These are phyloP conservation scores for Diabrotica undecimpunctata DNA, from an alignment of 1,140 invertebrate species.

Conservation along the genomic window DNA sequence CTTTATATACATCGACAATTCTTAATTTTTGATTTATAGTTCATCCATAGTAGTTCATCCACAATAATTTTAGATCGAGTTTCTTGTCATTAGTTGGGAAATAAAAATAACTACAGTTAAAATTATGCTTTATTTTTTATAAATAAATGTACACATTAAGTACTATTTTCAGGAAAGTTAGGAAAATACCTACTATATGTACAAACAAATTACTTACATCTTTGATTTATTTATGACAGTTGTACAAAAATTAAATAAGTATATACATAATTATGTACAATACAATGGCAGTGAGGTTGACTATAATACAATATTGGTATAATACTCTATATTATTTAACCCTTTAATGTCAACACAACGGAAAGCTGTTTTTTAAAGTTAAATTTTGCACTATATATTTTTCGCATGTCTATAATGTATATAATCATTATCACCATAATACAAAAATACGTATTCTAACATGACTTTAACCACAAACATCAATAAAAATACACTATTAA, in stretches of 20 bases:
- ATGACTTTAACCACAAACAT: no score
- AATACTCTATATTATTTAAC: conserved; percentile 11
- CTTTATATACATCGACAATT: no score
- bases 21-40: no score
- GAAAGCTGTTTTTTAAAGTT: no score
- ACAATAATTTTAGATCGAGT: no score
- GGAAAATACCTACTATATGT: conserved; percentile 2
- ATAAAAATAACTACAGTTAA: not conserved
- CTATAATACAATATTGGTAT: conserved; percentile 17
- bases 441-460: no score
- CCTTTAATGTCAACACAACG: not conserved
- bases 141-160: not conserved
- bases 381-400: no score
- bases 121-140: not conserved
- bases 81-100: no score
- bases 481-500: no score
- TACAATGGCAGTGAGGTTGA: conserved; percentile 15
- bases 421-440: no score
- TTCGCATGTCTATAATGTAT: no score
- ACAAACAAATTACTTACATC: not conserved
- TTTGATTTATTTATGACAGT: conserved; percentile 11
- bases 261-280: conserved; percentile 15
- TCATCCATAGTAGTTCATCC: no score
- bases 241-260: conserved; percentile 14
- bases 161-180: not conserved